Evolutionary conservation across 1,140 invertebrate genomes (phyloP), one percentile per base, ranked within the genome.

Genomic region (Ganaspis sp.): DNA sequence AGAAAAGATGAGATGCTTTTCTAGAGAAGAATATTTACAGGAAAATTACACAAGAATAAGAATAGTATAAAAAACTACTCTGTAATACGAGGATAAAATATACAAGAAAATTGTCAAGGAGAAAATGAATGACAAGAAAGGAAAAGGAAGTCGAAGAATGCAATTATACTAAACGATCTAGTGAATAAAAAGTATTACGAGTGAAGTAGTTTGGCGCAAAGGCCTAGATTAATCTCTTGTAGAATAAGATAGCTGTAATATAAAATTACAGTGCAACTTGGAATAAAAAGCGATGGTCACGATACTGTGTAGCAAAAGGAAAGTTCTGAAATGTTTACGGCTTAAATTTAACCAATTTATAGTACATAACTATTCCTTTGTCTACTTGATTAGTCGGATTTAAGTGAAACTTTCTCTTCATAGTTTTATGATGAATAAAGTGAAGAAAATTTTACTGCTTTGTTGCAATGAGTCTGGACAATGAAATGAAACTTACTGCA

Each of bases 111-210:
- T 54, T 54, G 17, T 23, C 17, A 23, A 23, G 54, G 9, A 64
- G 54, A 64, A 64, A 29, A 64, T 23, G 23, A 64, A 26, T 26
- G 23, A 26, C 21, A 26, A 26, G 54, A 64, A 29, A 64, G 54
- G 21, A 64, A 15, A 64, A 64, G 54, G 23, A 64, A 64, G 54
- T 64, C 45, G 15, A 49, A 15, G 23, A 64, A 64, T 64, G 54
- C 54, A 64, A 64, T 64, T 64, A 26, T 26, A 23, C 54, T 26
- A 26, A 64, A 64, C 15, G 54, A 64, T 64, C 15, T 64, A 19
- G 15, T 26, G 21, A 64, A 64, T 26, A 64, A 26, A 49, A 64
- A 64, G 17, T 26, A 26, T 64, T 64, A 64, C 54, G 54, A 64
- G 54, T 26, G 1, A 64, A 64, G 54, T 64, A 19, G 19, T 12